Evolutionary conservation across 2,797 vertebrate species (phyloP).

Genomic region (Nannoperca obscura): DNA sequence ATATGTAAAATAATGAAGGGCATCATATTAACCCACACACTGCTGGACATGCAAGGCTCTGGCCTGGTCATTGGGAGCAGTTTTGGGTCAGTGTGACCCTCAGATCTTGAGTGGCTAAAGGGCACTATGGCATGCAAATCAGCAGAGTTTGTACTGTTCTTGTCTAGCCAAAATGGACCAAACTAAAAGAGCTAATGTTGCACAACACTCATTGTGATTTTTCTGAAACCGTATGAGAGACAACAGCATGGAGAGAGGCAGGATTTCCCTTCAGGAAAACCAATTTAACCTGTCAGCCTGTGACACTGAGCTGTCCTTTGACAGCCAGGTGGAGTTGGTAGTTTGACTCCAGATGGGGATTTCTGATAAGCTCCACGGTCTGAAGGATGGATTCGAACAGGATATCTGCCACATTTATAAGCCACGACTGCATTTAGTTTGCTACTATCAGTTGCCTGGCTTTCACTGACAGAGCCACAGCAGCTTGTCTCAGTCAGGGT

Average conservation of each 20-base stretch:
- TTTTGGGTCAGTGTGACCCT: not conserved
- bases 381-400: constrained; percentile 14
- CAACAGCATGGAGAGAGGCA: not conserved
- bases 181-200: not conserved
- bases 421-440: constrained; percentile 6
- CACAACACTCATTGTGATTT: constrained; percentile 7
- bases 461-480: constrained; percentile 4
- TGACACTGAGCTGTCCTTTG: constrained; percentile 23
- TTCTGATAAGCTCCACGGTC: constrained; percentile 43
- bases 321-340: constrained; percentile 36
- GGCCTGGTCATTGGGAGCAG: not conserved
- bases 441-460: not conserved
- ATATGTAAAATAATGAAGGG: not conserved
- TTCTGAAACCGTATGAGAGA: constrained; percentile 18
- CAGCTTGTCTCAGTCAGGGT: not conserved
- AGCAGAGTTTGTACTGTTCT: not conserved
- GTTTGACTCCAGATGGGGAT: constrained; percentile 55
- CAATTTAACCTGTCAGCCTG: constrained; percentile 30
- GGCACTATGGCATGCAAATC: not conserved
- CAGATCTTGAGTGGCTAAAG: not conserved
- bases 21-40: not conserved
- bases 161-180: not conserved
- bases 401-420: constrained; percentile 16
- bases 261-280: constrained; percentile 40
- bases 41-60: not conserved